Conservation (phyloP, 2,797 vertebrate genomes). For the Eupleurogrammus muticus region DNA sequence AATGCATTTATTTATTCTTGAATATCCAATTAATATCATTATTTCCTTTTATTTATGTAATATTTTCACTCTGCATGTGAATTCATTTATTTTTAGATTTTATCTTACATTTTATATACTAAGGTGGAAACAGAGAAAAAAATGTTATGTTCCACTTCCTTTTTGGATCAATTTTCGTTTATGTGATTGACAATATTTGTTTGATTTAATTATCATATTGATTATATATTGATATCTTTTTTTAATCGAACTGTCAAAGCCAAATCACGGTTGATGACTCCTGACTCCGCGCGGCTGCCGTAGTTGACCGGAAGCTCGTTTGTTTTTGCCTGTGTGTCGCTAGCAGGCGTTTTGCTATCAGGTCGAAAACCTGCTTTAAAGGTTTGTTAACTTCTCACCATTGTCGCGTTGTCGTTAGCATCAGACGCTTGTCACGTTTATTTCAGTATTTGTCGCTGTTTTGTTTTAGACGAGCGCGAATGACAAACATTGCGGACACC, state of each 20-base stretch:
- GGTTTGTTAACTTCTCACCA: slow-evolving; percentile 57
- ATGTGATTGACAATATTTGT: too few species aligned
- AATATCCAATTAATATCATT: too few species aligned
- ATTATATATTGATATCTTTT: too few species aligned
- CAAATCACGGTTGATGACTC: not conserved
- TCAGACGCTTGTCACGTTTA: not conserved
- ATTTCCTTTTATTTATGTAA: too few species aligned
- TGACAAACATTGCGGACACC: slow-evolving; percentile 16
- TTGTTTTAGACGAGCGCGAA: not conserved
- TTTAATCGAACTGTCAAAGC: slow-evolving; percentile 44
- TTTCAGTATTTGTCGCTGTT: not conserved
- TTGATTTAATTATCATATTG: too few species aligned
- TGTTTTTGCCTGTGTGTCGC: slow-evolving; percentile 70
- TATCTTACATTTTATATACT: too few species aligned
- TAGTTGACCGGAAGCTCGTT: slow-evolving; percentile 51
- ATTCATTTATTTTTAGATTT: too few species aligned
- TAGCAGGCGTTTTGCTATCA: slow-evolving; percentile 47
- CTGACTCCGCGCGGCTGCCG: slow-evolving; percentile 56
- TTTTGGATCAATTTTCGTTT: too few species aligned
- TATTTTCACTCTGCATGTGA: too few species aligned
- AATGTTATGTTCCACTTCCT: too few species aligned
- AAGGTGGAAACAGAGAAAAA: too few species aligned
- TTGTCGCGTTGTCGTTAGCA: accelerated
- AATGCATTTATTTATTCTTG: too few species aligned
- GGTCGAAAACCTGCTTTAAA: slow-evolving; percentile 55